phyloP scores from a whole-genome alignment of 37 sponge, comb jelly and placozoan genomes.

The Petrosia ficiformis region DNA sequence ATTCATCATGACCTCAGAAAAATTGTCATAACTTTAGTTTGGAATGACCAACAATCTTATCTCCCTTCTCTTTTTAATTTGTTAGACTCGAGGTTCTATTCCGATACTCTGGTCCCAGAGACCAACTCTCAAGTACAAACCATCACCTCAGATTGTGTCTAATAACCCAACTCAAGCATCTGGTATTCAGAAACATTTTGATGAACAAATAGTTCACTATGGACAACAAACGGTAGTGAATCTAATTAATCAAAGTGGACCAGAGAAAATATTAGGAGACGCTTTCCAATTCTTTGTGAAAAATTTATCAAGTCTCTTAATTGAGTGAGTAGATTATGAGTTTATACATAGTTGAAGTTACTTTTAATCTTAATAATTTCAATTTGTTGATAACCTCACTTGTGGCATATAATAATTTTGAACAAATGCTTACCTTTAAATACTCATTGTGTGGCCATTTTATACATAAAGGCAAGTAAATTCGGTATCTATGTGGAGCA shows the following conservation, averaged over 20 bases:
- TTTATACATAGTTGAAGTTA: neutral
- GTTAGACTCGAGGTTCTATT: conserved; percentile 91
- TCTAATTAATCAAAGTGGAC: conserved; percentile 86
- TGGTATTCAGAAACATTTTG: conserved; percentile 79
- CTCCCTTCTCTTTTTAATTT: neutral
- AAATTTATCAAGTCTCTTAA: conserved; percentile 16
- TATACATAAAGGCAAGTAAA: too few relatives aligned
- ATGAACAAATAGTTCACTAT: conserved; percentile 75
- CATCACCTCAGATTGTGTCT: conserved; percentile 50
- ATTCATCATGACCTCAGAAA: too few relatives aligned
- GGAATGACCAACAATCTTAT: too few relatives aligned
- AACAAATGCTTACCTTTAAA: too few relatives aligned
- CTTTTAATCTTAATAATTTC: too few relatives aligned
- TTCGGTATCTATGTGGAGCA: too few relatives aligned
- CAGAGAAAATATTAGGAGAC: conserved; percentile 76
- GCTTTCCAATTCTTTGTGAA: conserved; percentile 37
- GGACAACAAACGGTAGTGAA: conserved; percentile 75
- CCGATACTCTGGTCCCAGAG: conserved; percentile 94
- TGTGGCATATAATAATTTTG: too few relatives aligned
- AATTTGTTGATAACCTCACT: too few relatives aligned
- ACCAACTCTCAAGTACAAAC: conserved; percentile 91
- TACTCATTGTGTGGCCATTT: too few relatives aligned
- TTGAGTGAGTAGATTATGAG: conserved; percentile 34
- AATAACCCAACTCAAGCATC: conserved; percentile 10
- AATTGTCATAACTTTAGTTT: too few relatives aligned